Base-by-base conservation (phyloP, 2,888 invertebrate species). In the Meiosimyza decipiens region DNA sequence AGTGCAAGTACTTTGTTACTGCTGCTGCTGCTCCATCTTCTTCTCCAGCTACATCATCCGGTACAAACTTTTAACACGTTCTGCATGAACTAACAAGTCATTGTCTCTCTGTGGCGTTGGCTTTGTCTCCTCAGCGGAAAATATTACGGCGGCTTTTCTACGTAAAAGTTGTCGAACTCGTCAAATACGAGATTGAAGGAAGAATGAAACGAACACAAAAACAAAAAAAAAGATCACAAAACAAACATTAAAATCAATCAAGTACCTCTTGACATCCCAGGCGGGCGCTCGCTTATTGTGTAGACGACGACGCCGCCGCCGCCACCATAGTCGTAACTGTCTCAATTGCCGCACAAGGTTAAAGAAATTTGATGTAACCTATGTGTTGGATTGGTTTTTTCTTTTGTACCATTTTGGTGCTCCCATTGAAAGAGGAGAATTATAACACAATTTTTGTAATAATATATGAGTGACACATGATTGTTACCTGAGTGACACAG, bases 41-140 rank as follows among this genome's bases (percentile, higher is more conserved):
- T 59, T 13, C 12, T 59, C 22, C 22, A 13, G 12, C 16, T 60
- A 3, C 59, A 15, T 60, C 59, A 57, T 68, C 68, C 50, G 50
- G 16, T 69, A 62, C 69, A 40, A 50, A 33, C 13, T 55, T 49
- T 67, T 63, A 54, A 40, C 59, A 50, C 70, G 62, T 70, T 70
- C 62, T 40, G 70, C 70, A 51, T 63, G 62, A 54, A 22, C 47
- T 67, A 33, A 47, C 57, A 54, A 63, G 62, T 70, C 70, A 54
- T 70, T 70, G 70, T 70, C 70, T 63, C n/a, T 70, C 22, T 22
- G 60, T 13, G 47, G n/a, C 49, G 15, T 63, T 50, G 28, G 33
- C 13, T 11, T 59, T 59, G 16, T 28, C 28, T 28, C 28, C 28
- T 63, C 49, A 13, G 22, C 16, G 22, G 6, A 59, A 22, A 40